Base-by-base conservation (phyloP, 1,140 invertebrate species). In the Aethina tumida region DNA sequence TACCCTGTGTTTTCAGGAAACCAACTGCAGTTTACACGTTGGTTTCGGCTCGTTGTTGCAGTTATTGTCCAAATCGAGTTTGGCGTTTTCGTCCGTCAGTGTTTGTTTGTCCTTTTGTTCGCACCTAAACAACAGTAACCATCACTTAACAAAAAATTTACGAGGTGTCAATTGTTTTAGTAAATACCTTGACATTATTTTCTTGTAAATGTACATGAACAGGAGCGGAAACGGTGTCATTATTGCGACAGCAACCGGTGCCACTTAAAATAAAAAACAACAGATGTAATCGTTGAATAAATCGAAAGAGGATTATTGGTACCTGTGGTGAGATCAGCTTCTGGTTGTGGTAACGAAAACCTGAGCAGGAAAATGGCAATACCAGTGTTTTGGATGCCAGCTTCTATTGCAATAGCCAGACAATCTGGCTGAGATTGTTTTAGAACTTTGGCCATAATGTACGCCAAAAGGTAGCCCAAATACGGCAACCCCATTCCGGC, bases 301-400 rank as follows among this genome's bases (percentile, higher is more conserved):
- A n/a, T n/a, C n/a, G n/a, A n/a, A n/a, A n/a, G n/a, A n/a, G n/a
- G n/a, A n/a, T n/a, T n/a, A n/a, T n/a, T n/a, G 34, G 55, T 63
- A 82, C 79, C 79, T 43, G 81, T 86, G n/a, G 84, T 86, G 16
- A 88, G 62, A 67, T 88, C 85, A 1, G 80, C 79, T 47, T 76
- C 73, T 4, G 84, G 84, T 52, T 84, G 78, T 4, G 65, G 64
- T 17, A 86, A 62, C 25, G 75, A 71, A 59, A 79, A 77, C 36
- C 75, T 65, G 10, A 94, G 64, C 34, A 96, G 64, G 56, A 92
- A 82, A 50, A 95, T 91, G 0, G 88, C 74, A 45, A 95, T 87
- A 12, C 91, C 92, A 0, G 91, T 94, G 65, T 97, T 96, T 65
- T 96, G 92, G 34, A 96, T 79, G 24, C 92, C 92, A 9, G 90